Percentiles rank a stretch among this genome's conserved stretches.
Evolutionary conservation across 37 sponge, comb jelly and placozoan species (phyloP).

Genomic region (Axinella damicornis): DNA sequence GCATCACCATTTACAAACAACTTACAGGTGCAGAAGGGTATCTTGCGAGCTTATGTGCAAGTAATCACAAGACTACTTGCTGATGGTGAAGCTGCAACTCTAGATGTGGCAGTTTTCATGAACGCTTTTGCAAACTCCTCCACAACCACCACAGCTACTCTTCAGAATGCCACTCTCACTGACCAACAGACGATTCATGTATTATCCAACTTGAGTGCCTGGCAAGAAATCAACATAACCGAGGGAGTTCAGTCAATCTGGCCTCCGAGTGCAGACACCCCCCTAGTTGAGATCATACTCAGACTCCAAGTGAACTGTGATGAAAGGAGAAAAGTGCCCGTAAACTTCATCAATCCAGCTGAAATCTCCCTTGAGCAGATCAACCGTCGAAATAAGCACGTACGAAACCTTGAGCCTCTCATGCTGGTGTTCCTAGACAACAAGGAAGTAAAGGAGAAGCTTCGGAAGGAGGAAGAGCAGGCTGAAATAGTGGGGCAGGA

Average conservation of each 20-base stretch:
- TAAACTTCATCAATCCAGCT: conserved; percentile 25
- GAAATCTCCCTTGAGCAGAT: conserved; percentile 7
- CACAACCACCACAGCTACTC: neutral
- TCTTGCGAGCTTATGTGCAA: conserved; percentile 9
- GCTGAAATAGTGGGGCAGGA: neutral
- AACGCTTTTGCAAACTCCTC: neutral
- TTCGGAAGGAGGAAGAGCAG: neutral
- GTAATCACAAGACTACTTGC: neutral
- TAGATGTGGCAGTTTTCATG: neutral
- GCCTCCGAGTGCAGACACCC: neutral
- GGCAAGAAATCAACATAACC: conserved; percentile 37
- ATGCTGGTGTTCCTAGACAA: conserved; percentile 27
- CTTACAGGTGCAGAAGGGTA: neutral
- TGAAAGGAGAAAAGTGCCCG: conserved; percentile 5
- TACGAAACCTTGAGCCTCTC: conserved; percentile 31
- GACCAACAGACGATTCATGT: neutral
- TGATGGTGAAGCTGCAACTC: neutral
- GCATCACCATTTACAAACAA: neutral
- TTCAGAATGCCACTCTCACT: neutral
- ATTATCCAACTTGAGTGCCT: neutral
- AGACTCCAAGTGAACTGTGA: conserved; percentile 10
- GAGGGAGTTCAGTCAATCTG: conserved; percentile 5
- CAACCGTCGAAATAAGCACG: neutral
- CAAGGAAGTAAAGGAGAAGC: neutral
- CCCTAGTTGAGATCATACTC: conserved; percentile 12